A percentile compares a stretch with the other conserved stretches of the same genome.
Evolutionary conservation across 2,797 vertebrate genomes (phyloP).

Genomic region (Orestias chungarensis): DNA sequence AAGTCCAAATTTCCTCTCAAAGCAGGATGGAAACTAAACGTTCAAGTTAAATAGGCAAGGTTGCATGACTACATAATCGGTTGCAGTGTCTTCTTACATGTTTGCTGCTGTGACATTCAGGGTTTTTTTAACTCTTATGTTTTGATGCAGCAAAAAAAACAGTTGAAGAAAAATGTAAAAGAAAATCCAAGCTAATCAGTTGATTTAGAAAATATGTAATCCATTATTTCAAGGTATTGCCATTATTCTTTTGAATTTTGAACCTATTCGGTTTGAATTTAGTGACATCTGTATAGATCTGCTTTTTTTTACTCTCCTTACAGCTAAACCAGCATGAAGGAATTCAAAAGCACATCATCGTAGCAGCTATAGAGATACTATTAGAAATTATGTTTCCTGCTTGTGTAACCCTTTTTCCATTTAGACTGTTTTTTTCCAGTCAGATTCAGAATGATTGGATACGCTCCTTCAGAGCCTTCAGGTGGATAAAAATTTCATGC

Average conservation of each 20-base stretch:
- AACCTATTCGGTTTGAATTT: neutral
- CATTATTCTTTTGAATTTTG: no score
- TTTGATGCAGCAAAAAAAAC: neutral
- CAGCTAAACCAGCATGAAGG: neutral
- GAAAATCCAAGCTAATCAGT: neutral
- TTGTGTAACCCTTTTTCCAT: constrained; percentile 43
- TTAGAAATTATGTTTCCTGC: neutral
- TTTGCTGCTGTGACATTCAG: neutral
- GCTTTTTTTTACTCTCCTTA: neutral
- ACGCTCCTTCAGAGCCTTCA: neutral
- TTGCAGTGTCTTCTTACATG: neutral
- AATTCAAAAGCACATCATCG: neutral
- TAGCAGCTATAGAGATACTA: constrained; percentile 1
- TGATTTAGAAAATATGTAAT: neutral
- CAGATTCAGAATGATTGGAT: constrained; percentile 13
- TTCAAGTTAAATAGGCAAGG: neutral
- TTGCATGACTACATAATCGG: neutral
- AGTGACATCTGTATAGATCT: neutral
- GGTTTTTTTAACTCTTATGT: neutral
- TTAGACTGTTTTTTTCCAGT: neutral
- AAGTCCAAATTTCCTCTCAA: neutral
- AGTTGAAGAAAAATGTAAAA: neutral
- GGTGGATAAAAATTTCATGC: constrained; percentile 4
- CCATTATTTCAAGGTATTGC: neutral
- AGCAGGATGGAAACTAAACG: neutral